phyloP scores from a whole-genome alignment of 2,888 invertebrate genomes.

The Phyllotreta cruciferae region DNA sequence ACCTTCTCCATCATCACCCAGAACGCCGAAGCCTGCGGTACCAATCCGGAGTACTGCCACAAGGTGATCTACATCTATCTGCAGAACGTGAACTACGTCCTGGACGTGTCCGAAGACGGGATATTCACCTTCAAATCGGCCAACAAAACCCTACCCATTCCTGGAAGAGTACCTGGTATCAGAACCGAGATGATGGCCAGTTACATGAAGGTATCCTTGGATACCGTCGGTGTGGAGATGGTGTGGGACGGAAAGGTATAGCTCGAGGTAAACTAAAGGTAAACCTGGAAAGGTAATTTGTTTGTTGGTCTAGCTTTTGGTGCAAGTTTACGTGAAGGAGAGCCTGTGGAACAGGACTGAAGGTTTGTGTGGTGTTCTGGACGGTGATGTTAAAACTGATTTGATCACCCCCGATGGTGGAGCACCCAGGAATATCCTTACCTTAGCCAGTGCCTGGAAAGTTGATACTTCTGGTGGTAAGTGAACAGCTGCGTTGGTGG shows the following conservation, averaged over 20 bases:
- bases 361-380: slow-evolving; percentile 82
- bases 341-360: slow-evolving; percentile 79
- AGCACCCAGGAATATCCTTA: slow-evolving; percentile 59
- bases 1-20: slow-evolving; percentile 73
- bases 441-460: slow-evolving; percentile 69
- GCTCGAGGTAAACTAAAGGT: not conserved
- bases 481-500: no score
- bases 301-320: slow-evolving; percentile 62
- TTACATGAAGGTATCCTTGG: slow-evolving; percentile 73
- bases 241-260: slow-evolving; percentile 76
- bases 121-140: slow-evolving; percentile 46
- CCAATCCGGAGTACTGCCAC: slow-evolving; percentile 61
- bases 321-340: slow-evolving; percentile 72
- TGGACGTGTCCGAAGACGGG: slow-evolving; percentile 57
- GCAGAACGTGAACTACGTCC: slow-evolving; percentile 73
- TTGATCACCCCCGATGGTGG: slow-evolving; percentile 68
- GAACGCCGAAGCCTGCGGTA: slow-evolving; percentile 63
- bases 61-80: slow-evolving; percentile 70
- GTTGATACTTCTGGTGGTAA: slow-evolving; percentile 58
- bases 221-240: slow-evolving; percentile 70
- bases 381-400: slow-evolving; percentile 76
- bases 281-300: slow-evolving; percentile 6
- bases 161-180: slow-evolving; percentile 75
- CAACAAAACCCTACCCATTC: slow-evolving; percentile 67
- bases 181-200: slow-evolving; percentile 76